Base-by-base conservation (phyloP, 2,888 invertebrate species). In the Cancer borealis region DNA sequence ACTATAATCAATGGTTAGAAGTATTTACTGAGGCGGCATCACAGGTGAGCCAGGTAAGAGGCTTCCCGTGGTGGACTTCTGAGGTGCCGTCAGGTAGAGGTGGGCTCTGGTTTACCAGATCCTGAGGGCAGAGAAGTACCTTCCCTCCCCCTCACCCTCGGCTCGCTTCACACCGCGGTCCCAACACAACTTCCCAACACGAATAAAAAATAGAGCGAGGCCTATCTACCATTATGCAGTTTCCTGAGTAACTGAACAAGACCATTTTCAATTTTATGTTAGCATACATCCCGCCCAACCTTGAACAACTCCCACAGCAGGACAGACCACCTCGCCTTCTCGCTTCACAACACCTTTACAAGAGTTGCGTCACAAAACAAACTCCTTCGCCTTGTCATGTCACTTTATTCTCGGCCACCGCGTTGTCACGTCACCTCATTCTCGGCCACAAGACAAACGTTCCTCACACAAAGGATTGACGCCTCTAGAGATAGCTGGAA, bases 391-490 rank as follows among this genome's bases (percentile, higher is more conserved):
- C 3, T 66, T 66, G 66, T 66, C 66, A 66, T 66, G 66, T 30
- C 79, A 30, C 30, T 8, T 79, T 30, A 8, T 30, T 79, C 79
- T 30, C 30, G 12, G 30, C 79, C 79, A 66, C 79, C 30, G 79
- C 79, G 26, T 26, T 30, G 79, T 79, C 79, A 79, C 26, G 79
- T 79, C 79, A 79, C 79, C 79, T 79, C 26, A 79, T 79, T 79
- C 79, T 79, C 79, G 26, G 79, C 30, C 79, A 30, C 79, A 30
- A 79, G 12, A 79, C 79, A 79, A 79, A 79, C 79, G 79, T 79
- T 30, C 26, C 30, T 10, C 79, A 79, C 30, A 79, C 79, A 79
- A 79, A 30, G 79, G 79, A 79, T 26, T 79, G 79, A 79, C 30
- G 79, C 79, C 79, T 30, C 10, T 26, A 30, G 30, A 79, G 30